A percentile compares a stretch with the other conserved stretches of the same genome.
These are phyloP conservation scores for Bicyclus anynana DNA, from an alignment of 1,140 invertebrate species.

Conservation along the genomic window DNA sequence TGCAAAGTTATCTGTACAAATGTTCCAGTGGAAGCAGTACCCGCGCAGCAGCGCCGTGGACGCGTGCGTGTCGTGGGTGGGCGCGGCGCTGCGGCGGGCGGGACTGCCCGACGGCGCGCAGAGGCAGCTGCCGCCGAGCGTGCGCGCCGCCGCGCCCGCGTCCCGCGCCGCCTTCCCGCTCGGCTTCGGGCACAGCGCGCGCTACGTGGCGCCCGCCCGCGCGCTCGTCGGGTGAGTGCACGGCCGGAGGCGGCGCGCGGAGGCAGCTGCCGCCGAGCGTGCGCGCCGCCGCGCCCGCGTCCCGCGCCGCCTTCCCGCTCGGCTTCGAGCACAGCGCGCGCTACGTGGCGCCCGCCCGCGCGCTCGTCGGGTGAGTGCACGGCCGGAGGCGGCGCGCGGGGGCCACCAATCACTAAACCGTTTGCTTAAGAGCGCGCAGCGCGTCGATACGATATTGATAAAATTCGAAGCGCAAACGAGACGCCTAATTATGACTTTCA, in stretches of 20 bases:
- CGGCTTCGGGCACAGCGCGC: conserved; percentile 91
- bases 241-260: conserved; percentile 56
- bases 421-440: no score
- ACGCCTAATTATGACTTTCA: no score
- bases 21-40: conserved; percentile 84
- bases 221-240: conserved; percentile 45
- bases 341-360: conserved; percentile 82
- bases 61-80: conserved; percentile 77
- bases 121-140: conserved; percentile 88
- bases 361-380: conserved; percentile 44
- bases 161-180: conserved; percentile 94
- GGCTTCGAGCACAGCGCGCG: conserved; percentile 92
- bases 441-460: no score
- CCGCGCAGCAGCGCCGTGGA: conserved; percentile 78
- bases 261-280: conserved; percentile 90
- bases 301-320: conserved; percentile 93
- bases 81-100: conserved; percentile 63
- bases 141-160: conserved; percentile 79
- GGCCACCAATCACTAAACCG: no score
- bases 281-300: conserved; percentile 78
- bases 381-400: conserved; percentile 58
- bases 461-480: no score
- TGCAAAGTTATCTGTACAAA: no score
- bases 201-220: conserved; percentile 82
- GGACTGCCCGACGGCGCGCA: conserved; percentile 71